Base-by-base conservation (phyloP, 92 coral and sea anemone genomes). In the Paragorgia papillata region DNA sequence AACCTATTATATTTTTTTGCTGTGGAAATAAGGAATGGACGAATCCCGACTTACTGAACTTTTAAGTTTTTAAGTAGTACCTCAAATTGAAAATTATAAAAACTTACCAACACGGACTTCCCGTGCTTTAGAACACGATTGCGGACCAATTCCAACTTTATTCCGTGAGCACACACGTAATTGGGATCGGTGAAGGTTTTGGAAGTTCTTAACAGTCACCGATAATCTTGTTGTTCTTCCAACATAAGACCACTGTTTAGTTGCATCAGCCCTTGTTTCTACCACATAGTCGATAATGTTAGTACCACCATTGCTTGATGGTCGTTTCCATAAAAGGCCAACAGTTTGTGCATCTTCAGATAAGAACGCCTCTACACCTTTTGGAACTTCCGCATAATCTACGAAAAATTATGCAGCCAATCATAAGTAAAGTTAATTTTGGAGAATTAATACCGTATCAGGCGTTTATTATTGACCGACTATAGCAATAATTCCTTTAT, bases 241-340 rank as follows among this genome's bases (percentile, higher is more conserved):
- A 15, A n/a, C n/a, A 7, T 46, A 2, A n/a, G 14, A 2, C 53
- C 53, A 46, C 2, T 6, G 2, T 46, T n/a, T n/a, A 15, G 7
- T 46, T 46, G 41, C 37, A 3, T 67, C 32, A 0, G 31, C 71
- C 18, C 34, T 67, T 26, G 51, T 54, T 27, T 24, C 25, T 1
- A 67, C 33, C 9, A 41, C 57, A 41, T 67, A 67, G n/a, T 29
- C 33, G 31, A 67, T 46, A 5, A 67, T 44, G 19, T 43, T 41
- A 41, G 35, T 21, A 24, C 74, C 74, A 41, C 74, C 74, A 46
- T 67, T 46, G 14, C 21, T 41, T 1, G 48, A 26, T 1, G 74
- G 74, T 41, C 51, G 74, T 33, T 18, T 43, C 74, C 74, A 67
- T 9, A 22, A 41, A 6, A 67, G 57, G 7, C 57, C 34, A 22